Evolutionary conservation across 2,113 vertebrate species (phyloP).

Genomic region (Arizona elegans): DNA sequence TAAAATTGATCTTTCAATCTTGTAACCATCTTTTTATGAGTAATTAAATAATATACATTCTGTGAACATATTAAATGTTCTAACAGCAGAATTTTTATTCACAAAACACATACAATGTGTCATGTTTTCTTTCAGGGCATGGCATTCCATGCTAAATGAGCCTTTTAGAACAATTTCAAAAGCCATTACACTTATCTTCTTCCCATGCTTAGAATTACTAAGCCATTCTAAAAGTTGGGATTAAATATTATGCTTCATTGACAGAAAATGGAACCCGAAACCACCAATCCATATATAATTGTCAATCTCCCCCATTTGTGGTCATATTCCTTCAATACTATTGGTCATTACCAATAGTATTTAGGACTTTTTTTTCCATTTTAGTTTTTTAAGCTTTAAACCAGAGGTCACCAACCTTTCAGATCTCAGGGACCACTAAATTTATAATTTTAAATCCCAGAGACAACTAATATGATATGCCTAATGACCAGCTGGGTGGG

Average conservation of each 20-base stretch:
- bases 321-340: constrained; percentile 25
- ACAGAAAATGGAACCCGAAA: constrained; percentile 63
- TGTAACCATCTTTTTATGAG: constrained; percentile 27
- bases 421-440: too few relatives aligned
- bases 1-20: constrained; percentile 29
- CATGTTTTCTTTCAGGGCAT: constrained; percentile 36
- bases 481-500: too few relatives aligned
- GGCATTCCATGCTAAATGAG: constrained; percentile 37
- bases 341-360: background rate
- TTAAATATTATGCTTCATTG: constrained; percentile 63
- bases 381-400: constrained; percentile 12
- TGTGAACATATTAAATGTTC: constrained; percentile 27
- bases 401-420: too few relatives aligned
- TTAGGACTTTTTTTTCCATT: constrained; percentile 7
- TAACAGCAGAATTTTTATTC: constrained; percentile 18
- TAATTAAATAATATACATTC: constrained; percentile 18
- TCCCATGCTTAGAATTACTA: constrained; percentile 47
- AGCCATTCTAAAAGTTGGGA: constrained; percentile 39
- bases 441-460: too few relatives aligned
- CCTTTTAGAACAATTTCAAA: constrained; percentile 59
- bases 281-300: constrained; percentile 44
- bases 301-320: constrained; percentile 42
- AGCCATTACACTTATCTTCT: constrained; percentile 53
- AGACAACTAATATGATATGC: too few relatives aligned
- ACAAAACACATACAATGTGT: background rate